phyloP scores from a whole-genome alignment of 2,888 invertebrate species.

The Meiosimyza platycephala region DNA sequence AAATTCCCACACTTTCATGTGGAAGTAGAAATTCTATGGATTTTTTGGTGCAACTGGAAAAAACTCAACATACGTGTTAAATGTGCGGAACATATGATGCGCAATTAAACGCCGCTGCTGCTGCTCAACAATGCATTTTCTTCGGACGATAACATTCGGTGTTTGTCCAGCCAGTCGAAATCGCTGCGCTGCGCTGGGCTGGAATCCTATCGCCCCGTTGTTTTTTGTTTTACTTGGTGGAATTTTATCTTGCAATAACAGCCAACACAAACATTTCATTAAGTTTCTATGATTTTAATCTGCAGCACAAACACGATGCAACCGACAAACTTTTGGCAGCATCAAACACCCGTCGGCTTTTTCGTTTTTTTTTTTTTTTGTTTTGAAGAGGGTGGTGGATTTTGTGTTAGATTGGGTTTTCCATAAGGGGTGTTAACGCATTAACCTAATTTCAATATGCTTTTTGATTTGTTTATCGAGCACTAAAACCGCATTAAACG shows the following conservation, averaged over 20 bases:
- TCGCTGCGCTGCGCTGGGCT: neutral
- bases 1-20: conserved; percentile 33
- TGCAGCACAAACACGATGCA: conserved; percentile 53
- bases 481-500: conserved; percentile 65
- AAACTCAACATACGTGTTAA: conserved; percentile 62
- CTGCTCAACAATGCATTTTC: neutral
- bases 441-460: conserved; percentile 63
- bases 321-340: conserved; percentile 50
- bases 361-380: conserved; percentile 27
- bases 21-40: neutral
- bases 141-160: conserved; percentile 19
- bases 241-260: conserved; percentile 60
- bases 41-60: conserved; percentile 35
- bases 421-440: conserved; percentile 34
- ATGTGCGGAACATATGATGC: conserved; percentile 65
- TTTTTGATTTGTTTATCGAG: conserved; percentile 65
- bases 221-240: conserved; percentile 27
- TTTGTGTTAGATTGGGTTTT: neutral
- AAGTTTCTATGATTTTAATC: conserved; percentile 61
- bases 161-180: conserved; percentile 24
- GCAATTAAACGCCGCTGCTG: conserved; percentile 28
- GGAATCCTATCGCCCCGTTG: conserved; percentile 6
- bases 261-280: conserved; percentile 51
- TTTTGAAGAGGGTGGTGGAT: conserved; percentile 39
- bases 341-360: conserved; percentile 28